Percentiles rank a stretch among this genome's conserved stretches.
Evolutionary conservation across 2,113 vertebrate species (phyloP).

Genomic region (Solenodon paradoxus): DNA sequence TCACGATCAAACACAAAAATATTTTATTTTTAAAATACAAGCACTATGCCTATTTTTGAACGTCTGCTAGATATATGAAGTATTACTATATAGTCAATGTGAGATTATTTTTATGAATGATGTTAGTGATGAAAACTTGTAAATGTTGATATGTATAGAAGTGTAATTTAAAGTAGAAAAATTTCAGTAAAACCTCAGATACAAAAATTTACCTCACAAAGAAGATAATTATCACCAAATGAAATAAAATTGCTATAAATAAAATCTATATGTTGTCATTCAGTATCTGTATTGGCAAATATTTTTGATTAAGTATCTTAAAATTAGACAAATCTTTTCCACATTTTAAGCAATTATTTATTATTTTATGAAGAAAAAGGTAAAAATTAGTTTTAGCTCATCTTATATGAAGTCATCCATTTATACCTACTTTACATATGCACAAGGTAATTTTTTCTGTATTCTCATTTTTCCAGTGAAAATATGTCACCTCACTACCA

Average conservation of each 20-base stretch:
- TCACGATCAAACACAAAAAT: not conserved
- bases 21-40: not conserved
- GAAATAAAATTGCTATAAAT: not conserved
- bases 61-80: not conserved
- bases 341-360: not conserved
- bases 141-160: not conserved
- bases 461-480: not conserved
- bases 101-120: not conserved
- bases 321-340: not conserved
- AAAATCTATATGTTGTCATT: not conserved
- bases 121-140: not conserved
- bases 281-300: not conserved
- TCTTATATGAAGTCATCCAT: not conserved
- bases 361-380: not conserved
- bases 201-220: not conserved
- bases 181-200: not conserved
- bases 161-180: not conserved
- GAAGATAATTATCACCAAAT: not conserved
- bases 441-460: not conserved
- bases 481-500: not conserved
- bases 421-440: not conserved
- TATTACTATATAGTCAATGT: not conserved
- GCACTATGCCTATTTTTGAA: not conserved
- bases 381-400: not conserved
- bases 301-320: not conserved